Conservation (phyloP, 2,888 invertebrate species). For the Platycheirus albimanus region DNA sequence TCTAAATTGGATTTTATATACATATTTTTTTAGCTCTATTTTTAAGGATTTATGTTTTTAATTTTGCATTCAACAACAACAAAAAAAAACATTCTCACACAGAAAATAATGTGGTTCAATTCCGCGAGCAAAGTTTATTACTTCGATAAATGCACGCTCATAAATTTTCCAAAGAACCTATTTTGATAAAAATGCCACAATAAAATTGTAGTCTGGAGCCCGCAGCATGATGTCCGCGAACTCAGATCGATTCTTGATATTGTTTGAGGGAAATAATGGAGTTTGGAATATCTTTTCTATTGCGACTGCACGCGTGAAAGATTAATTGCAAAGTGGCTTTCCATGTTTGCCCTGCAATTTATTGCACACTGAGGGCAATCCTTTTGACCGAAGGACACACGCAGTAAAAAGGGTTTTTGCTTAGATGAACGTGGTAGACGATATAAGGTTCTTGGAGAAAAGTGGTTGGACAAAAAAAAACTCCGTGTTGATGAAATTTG, state of each 20-base stretch:
- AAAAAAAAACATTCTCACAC: not conserved
- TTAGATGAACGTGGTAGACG: no score
- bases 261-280: constrained; percentile 14
- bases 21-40: not conserved
- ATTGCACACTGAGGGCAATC: constrained; percentile 12
- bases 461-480: not conserved
- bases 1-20: no score
- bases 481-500: not conserved
- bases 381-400: not conserved
- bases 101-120: not conserved
- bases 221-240: constrained; percentile 26
- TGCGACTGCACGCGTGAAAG: constrained; percentile 5
- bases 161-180: constrained; percentile 39
- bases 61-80: not conserved
- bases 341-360: constrained; percentile 39
- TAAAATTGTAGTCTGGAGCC: not conserved
- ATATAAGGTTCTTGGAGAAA: no score
- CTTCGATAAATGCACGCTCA: constrained; percentile 25
- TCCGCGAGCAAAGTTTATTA: constrained; percentile 29
- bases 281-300: no score
- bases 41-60: constrained; percentile 5
- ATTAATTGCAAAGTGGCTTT: constrained; percentile 62
- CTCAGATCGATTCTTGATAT: constrained; percentile 12
- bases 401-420: not conserved
- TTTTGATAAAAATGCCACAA: constrained; percentile 35